Evolutionary conservation across 2,888 invertebrate species (phyloP), one percentile per base, ranked within the genome.

Genomic region (Steromphala cineraria): DNA sequence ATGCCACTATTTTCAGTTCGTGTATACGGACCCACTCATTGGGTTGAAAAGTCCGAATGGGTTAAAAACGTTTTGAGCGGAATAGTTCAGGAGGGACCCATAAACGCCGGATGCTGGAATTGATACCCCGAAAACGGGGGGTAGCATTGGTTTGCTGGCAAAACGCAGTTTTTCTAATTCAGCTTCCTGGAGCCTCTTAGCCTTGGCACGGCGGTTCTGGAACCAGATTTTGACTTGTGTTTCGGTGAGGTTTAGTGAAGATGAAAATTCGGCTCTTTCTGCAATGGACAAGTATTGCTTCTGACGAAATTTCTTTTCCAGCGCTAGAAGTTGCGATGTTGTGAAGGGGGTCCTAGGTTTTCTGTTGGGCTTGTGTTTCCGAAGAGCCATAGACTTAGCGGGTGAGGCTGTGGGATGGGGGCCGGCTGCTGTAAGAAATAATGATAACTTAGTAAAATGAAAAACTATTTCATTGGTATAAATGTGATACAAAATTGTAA

Each of bases 141-240:
- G 96, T 76, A 96, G 93, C 56, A 96, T 86, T 0, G 96, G 96
- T 83, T 96, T 94, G 2, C 96, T 96, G 17, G 97, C 96, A 93
- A 95, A 94, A 94, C 98, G 96, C 92, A 97, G 94, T 92, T 97
- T 97, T 93, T 98, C 98, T 87, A 97, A 95, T 93, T 98, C 98
- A 0, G 98, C 98, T 92, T 99, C 98, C 94, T 98, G 98, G 5
- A 99, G 95, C n/a, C 99, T 95, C 95, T 99, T 99, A 91, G 98
- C 98, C 94, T 99, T 99, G 86, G 99, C 98, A 78, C 95, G 90
- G 46, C 94, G 91, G 86, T 94, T 94, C 91, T 94, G 93, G 85
- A 94, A 94, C 91, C 91, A 91, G 79, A 91, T 91, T 84, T 91
- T 91, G 1, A 91, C 90, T 95, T 98, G 98, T 74, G 98, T 98